phyloP scores from a whole-genome alignment of 53 echinoderm and acorn worm species.

The Hippasteria phrygiana region DNA sequence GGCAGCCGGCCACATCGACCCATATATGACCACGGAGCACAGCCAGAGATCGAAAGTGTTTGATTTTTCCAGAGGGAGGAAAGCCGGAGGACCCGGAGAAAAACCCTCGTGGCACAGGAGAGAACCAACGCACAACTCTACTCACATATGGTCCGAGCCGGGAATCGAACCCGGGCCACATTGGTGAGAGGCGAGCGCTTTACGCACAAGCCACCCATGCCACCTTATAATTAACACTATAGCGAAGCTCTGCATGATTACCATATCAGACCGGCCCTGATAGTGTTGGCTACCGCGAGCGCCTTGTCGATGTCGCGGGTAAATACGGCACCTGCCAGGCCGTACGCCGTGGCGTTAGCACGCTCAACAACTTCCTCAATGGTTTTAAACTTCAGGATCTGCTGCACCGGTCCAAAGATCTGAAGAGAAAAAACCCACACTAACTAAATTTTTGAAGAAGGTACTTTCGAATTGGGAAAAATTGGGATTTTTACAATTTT shows the following conservation, averaged over 20 bases:
- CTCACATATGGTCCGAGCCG: too few species aligned
- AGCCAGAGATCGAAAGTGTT: too few species aligned
- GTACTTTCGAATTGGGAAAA: background rate
- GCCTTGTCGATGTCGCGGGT: slow-evolving; percentile 64
- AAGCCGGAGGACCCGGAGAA: too few species aligned
- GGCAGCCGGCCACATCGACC: too few species aligned
- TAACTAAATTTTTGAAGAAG: background rate
- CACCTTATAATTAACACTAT: background rate
- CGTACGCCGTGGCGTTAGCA: slow-evolving; percentile 63
- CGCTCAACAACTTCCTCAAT: slow-evolving; percentile 70
- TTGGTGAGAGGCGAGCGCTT: too few species aligned
- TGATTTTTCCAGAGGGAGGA: too few species aligned
- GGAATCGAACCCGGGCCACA: too few species aligned
- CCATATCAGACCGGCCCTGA: slow-evolving; percentile 63
- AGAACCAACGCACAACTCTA: too few species aligned
- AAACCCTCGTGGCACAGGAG: too few species aligned
- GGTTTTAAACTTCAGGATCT: slow-evolving; percentile 70
- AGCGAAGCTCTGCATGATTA: background rate
- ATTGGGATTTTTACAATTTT: background rate
- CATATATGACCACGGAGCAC: too few species aligned
- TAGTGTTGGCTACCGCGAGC: slow-evolving; percentile 56
- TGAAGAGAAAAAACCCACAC: background rate
- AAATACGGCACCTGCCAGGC: slow-evolving; percentile 68
- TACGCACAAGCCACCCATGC: background rate
- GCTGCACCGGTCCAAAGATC: slow-evolving; percentile 76